Conservation (phyloP, 2,113 vertebrate genomes). For the Campylomormyrus numenius region DNA sequence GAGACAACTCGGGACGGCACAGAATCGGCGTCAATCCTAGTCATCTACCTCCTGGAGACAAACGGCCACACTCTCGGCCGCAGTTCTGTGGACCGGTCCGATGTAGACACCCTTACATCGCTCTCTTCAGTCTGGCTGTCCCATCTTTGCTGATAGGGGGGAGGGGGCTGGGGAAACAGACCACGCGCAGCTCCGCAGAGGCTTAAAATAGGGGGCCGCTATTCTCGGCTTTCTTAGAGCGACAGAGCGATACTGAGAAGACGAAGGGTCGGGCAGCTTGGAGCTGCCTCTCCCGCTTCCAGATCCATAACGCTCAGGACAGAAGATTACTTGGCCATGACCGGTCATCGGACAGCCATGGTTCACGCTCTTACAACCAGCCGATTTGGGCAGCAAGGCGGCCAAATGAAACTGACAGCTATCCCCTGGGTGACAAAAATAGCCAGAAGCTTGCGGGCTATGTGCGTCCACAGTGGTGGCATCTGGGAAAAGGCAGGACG, state of each 20-base stretch:
- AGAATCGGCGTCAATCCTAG: background rate
- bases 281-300: background rate
- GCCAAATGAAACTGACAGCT: background rate
- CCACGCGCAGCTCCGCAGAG: background rate
- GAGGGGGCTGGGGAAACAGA: background rate
- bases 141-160: background rate
- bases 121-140: background rate
- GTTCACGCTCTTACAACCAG: background rate
- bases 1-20: background rate
- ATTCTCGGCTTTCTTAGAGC: slow-evolving; percentile 12
- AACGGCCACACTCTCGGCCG: background rate
- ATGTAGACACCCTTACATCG: background rate
- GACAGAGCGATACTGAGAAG: background rate
- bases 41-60: background rate
- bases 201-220: slow-evolving; percentile 4
- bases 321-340: background rate
- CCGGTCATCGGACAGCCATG: background rate
- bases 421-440: background rate
- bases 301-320: background rate
- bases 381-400: background rate
- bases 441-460: background rate
- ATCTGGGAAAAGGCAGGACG: slow-evolving; percentile 5
- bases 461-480: background rate
- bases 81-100: background rate
- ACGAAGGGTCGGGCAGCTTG: background rate